A percentile compares a stretch with the other conserved stretches of the same genome.
These are phyloP conservation scores for Irena cyanogastra DNA, from an alignment of 2,113 vertebrate species.

Conservation along the genomic window DNA sequence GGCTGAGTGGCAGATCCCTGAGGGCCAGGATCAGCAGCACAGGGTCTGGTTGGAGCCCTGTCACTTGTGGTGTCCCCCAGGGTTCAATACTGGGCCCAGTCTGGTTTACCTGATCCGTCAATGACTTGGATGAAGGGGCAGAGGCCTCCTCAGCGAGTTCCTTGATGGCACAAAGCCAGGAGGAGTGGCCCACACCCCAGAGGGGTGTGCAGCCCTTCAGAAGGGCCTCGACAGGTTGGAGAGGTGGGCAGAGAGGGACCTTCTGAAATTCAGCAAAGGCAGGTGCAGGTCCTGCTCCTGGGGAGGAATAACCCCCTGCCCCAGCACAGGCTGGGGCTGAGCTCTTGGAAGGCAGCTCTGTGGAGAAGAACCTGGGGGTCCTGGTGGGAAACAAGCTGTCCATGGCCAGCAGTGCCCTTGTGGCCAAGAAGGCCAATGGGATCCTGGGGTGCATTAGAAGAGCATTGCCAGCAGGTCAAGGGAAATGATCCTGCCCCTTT, in stretches of 20 bases:
- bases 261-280: not conserved
- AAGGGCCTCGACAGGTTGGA: not conserved
- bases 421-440: not conserved
- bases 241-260: not conserved
- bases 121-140: not conserved
- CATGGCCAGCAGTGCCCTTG: not conserved
- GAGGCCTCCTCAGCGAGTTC: not conserved
- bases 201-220: not conserved
- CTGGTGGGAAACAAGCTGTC: not conserved
- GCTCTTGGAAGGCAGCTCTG: not conserved
- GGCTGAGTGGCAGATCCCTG: not conserved
- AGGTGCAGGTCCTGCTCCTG: not conserved
- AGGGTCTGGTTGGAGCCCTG: not conserved
- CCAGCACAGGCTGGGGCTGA: not conserved
- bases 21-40: rapidly evolving
- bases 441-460: not conserved
- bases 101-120: not conserved
- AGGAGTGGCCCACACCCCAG: not conserved
- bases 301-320: not conserved
- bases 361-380: too few relatives aligned
- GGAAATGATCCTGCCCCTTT: not conserved
- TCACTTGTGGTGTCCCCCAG: too few relatives aligned
- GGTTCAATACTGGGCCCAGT: not conserved
- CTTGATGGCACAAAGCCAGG: not conserved
- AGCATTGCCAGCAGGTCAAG: not conserved